Conservation (phyloP, 2,113 vertebrate species). For the Coracopsis vasa region DNA sequence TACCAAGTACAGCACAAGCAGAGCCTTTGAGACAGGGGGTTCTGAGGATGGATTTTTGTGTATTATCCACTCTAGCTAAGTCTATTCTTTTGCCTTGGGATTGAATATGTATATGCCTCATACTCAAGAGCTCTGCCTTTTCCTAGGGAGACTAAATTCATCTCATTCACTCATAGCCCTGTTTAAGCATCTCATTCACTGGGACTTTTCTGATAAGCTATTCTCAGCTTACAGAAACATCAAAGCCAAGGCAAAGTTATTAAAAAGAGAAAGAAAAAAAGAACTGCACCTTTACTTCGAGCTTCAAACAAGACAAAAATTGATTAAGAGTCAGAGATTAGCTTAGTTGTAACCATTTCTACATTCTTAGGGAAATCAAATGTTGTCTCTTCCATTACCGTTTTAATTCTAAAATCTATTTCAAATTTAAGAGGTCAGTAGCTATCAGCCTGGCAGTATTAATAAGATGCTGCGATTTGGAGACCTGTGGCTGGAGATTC, state of each 20-base stretch:
- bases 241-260: constrained; percentile 56
- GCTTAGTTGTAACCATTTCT: neutral
- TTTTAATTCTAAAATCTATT: constrained; percentile 16
- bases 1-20: neutral
- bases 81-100: constrained; percentile 37
- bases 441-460: neutral
- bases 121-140: constrained; percentile 25
- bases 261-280: constrained; percentile 39
- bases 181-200: constrained; percentile 43
- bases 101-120: constrained; percentile 53
- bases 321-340: constrained; percentile 29
- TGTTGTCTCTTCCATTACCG: neutral
- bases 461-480: neutral
- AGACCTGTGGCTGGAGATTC: neutral
- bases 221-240: constrained; percentile 52
- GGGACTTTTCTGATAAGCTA: constrained; percentile 59
- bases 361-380: neutral
- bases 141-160: constrained; percentile 44
- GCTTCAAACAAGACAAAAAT: constrained; percentile 52
- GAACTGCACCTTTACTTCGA: constrained; percentile 32
- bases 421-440: neutral
- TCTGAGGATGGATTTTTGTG: constrained; percentile 40
- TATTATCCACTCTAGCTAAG: constrained; percentile 46
- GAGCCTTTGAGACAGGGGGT: constrained; percentile 14
- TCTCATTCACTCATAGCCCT: constrained; percentile 12